Percentiles rank a stretch among this genome's conserved stretches.
Evolutionary conservation across 2,113 vertebrate species (phyloP).

Genomic region (Campylomormyrus numenius): DNA sequence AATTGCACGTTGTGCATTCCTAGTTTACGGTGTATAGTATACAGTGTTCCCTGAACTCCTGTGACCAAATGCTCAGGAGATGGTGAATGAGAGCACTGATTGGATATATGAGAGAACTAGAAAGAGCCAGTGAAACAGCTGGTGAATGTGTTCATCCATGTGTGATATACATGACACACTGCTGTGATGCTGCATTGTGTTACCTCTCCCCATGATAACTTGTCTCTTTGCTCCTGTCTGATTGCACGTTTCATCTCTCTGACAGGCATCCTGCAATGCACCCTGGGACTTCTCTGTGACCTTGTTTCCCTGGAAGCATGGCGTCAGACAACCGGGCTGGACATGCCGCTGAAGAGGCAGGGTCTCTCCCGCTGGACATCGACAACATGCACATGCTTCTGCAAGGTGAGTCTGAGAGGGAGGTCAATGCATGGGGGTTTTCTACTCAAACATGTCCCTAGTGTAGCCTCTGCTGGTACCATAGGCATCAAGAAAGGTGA

Average conservation of each 20-base stretch:
- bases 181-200: neutral
- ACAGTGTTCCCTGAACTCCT: neutral
- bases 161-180: neutral
- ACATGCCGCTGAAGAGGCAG: constrained; percentile 32
- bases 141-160: neutral
- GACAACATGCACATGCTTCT: constrained; percentile 58
- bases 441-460: too few relatives aligned
- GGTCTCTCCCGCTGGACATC: constrained; percentile 50
- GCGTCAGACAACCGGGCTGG: constrained; percentile 41
- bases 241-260: neutral
- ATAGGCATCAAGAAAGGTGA: neutral
- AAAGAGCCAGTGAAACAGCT: neutral
- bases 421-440: neutral
- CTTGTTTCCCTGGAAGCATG: constrained; percentile 38
- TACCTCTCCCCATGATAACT: neutral
- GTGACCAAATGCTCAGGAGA: neutral
- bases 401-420: constrained; percentile 57
- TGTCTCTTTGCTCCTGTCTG: too few relatives aligned
- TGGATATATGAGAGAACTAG: neutral
- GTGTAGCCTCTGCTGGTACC: neutral
- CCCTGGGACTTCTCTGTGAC: constrained; percentile 27
- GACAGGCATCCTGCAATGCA: constrained; percentile 35
- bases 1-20: neutral
- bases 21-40: neutral
- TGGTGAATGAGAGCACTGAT: neutral